phyloP scores from a whole-genome alignment of 2,113 vertebrate species.

The sheep (Ovis aries) region DNA sequence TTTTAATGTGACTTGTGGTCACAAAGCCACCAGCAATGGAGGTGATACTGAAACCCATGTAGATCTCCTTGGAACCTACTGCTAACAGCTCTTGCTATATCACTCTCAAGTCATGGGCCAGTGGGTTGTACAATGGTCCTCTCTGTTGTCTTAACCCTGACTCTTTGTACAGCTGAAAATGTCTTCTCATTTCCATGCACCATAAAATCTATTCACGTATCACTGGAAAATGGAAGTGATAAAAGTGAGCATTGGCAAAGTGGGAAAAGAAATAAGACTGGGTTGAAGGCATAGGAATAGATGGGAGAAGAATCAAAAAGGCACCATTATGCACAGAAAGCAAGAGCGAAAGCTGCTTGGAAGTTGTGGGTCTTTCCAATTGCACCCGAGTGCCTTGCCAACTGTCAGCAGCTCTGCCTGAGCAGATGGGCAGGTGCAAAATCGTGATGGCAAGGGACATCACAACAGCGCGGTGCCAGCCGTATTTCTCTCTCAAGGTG shows the following conservation, averaged over 20 bases:
- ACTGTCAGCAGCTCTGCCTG: slow-evolving; percentile 14
- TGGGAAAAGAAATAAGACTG: neutral
- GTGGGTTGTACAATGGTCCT: neutral
- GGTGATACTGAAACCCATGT: neutral
- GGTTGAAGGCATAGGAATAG: neutral
- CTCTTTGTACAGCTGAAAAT: neutral
- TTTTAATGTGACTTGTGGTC: neutral
- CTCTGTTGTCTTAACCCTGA: neutral
- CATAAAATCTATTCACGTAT: slow-evolving; percentile 10
- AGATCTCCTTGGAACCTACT: neutral
- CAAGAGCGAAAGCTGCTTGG: slow-evolving; percentile 32
- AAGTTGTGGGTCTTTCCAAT: neutral
- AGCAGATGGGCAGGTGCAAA: slow-evolving; percentile 59
- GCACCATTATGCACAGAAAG: neutral
- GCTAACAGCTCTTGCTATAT: neutral
- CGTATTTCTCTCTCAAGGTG: slow-evolving; percentile 25
- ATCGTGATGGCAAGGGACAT: neutral
- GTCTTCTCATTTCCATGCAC: slow-evolving; percentile 16
- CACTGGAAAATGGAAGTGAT: neutral
- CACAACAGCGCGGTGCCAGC: slow-evolving; percentile 15
- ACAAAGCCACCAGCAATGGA: neutral
- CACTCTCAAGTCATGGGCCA: neutral
- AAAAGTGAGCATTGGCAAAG: neutral
- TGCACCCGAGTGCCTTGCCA: slow-evolving; percentile 9
- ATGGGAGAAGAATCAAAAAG: slow-evolving; percentile 36